Base-by-base conservation (phyloP, 2,797 vertebrate species). In the Hemitrygon akajei region DNA sequence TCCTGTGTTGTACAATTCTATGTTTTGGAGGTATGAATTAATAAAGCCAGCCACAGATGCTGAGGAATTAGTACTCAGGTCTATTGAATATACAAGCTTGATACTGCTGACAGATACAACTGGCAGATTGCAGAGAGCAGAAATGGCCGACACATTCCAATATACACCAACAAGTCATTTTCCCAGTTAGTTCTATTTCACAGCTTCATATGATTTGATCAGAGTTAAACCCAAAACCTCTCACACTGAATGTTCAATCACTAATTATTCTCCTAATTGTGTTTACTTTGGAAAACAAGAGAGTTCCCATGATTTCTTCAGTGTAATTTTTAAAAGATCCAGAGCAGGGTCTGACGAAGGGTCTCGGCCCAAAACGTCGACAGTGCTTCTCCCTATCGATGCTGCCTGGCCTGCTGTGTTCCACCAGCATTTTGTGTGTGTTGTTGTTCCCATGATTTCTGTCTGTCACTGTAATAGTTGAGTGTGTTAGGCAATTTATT, bases 401-500 rank as follows among this genome's bases (percentile, higher is more conserved):
- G n/a, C n/a, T n/a, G n/a, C n/a, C n/a, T n/a, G n/a, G n/a, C n/a
- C n/a, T n/a, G n/a, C n/a, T n/a, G n/a, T n/a, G n/a, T n/a, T n/a
- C n/a, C n/a, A n/a, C n/a, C n/a, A n/a, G n/a, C n/a, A n/a, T n/a
- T n/a, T n/a, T n/a, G n/a, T n/a, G n/a, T n/a, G n/a, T n/a, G n/a
- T n/a, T n/a, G n/a, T n/a, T n/a, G 60, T 37, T 89, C 63, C 86
- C 30, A 69, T 89, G 63, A 89, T 66, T 37, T 89, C 34, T 89
- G 56, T n/a, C 82, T 27, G 34, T 18, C 34, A 7, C 60, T 86
- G 7, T 63, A 34, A 66, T 2, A 9, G 16, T 10, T 66, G 34
- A 9, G 16, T 66, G n/a, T 69, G 9, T 11, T 18, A n/a, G 60
- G n/a, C 37, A 7, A 69, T 2, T 69, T 37, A 22, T 0, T 69